These are phyloP conservation scores for Caenorhabditis uteleia DNA, from an alignment of 2,888 invertebrate genomes.

Conservation along the genomic window DNA sequence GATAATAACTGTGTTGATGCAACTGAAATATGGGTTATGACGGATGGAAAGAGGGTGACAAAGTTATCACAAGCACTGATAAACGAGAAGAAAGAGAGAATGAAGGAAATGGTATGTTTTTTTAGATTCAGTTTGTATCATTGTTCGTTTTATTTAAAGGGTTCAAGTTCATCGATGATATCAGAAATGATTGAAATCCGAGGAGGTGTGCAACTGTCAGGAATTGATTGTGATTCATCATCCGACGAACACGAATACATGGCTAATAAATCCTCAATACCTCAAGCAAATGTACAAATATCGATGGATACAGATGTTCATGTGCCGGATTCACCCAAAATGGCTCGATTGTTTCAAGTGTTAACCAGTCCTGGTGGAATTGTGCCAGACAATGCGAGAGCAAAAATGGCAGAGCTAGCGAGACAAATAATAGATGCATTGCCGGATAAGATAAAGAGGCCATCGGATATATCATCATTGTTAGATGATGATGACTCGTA, in stretches of 20 bases:
- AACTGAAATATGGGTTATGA: constrained; percentile 59
- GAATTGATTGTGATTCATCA: constrained; percentile 15
- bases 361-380: constrained; percentile 56
- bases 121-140: not conserved
- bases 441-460: constrained; percentile 89
- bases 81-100: constrained; percentile 14
- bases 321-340: constrained; percentile 59
- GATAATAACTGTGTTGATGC: constrained; percentile 41
- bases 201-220: constrained; percentile 1
- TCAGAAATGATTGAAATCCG: constrained; percentile 13
- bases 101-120: not conserved
- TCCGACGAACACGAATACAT: too few relatives aligned
- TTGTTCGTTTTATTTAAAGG: not conserved
- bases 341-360: constrained; percentile 54
- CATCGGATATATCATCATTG: constrained; percentile 12
- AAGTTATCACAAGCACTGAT: constrained; percentile 17
- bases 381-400: constrained; percentile 58
- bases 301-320: constrained; percentile 60
- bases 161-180: constrained; percentile 21
- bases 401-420: constrained; percentile 78
- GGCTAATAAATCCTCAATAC: too few relatives aligned
- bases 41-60: constrained; percentile 52
- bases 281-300: constrained; percentile 57
- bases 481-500: constrained; percentile 7
- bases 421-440: constrained; percentile 98